Percentiles rank a stretch among this genome's conserved stretches.
Conservation (phyloP, 2,113 vertebrate species). For the Chionis minor region DNA sequence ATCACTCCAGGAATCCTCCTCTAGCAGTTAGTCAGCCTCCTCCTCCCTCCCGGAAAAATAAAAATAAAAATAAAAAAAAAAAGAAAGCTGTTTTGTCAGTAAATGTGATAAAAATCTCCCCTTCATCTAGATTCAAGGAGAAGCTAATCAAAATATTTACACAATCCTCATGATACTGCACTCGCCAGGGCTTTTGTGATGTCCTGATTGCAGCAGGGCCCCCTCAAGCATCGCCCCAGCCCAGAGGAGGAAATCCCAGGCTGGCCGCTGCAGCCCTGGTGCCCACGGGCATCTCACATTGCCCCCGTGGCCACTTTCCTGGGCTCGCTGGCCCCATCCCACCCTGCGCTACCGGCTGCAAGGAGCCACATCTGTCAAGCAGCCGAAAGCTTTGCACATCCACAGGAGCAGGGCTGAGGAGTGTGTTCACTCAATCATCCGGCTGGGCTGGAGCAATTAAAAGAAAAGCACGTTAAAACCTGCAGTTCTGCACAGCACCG, state of each 20-base stretch:
- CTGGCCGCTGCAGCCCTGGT: neutral
- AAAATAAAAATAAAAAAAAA: neutral
- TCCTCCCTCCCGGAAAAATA: neutral
- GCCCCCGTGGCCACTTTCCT: accelerated
- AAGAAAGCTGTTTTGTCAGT: conserved; percentile 44
- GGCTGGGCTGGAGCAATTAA: neutral
- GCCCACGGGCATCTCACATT: neutral
- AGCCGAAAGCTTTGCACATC: neutral
- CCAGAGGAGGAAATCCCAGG: neutral
- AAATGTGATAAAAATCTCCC: conserved; percentile 59
- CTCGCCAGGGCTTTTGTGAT: neutral
- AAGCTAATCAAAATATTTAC: conserved; percentile 40
- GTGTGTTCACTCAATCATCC: neutral
- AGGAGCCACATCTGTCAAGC: neutral
- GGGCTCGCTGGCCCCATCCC: accelerated
- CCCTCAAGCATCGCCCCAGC: neutral
- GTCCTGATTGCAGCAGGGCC: neutral
- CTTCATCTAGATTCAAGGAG: conserved; percentile 32
- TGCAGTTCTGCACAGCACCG: neutral
- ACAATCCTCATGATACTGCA: neutral
- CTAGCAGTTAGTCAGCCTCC: conserved; percentile 20
- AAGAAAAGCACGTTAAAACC: neutral
- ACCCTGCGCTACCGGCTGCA: neutral
- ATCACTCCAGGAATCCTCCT: conserved; percentile 46
- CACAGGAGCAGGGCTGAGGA: neutral